Evolutionary conservation across 1,140 invertebrate genomes (phyloP).

Genomic region (Hesperophylax magnus): DNA sequence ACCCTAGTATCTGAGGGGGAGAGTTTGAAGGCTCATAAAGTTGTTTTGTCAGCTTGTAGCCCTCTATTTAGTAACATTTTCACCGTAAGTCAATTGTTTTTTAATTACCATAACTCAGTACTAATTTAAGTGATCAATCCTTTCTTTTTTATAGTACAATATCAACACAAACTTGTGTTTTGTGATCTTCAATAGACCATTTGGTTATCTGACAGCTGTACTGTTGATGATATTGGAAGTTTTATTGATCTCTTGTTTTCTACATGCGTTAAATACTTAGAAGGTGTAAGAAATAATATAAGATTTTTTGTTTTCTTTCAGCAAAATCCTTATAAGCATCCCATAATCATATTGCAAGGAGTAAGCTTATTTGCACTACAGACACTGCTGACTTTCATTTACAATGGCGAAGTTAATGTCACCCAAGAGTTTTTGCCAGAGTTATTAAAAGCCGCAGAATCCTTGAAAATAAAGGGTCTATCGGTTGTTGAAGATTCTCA

Average conservation of each 20-base stretch:
- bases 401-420: constrained; percentile 79
- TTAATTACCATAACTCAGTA: background rate
- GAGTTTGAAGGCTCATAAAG: constrained; percentile 79
- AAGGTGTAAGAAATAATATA: too few species aligned
- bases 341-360: constrained; percentile 78
- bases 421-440: constrained; percentile 76
- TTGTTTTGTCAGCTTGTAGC: constrained; percentile 81
- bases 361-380: constrained; percentile 74
- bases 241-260: too few species aligned
- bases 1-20: constrained; percentile 79
- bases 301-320: constrained; percentile 62
- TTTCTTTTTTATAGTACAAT: too few species aligned
- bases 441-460: constrained; percentile 75
- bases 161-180: too few species aligned
- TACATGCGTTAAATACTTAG: too few species aligned
- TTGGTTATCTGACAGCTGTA: too few species aligned
- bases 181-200: too few species aligned
- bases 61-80: constrained; percentile 77
- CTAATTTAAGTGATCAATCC: too few species aligned
- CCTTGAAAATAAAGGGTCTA: constrained; percentile 75
- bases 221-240: too few species aligned
- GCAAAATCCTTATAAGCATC: constrained; percentile 78
- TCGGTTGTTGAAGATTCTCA: constrained; percentile 60
- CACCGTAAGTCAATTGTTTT: constrained; percentile 8
- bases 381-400: constrained; percentile 76